phyloP scores from a whole-genome alignment of 2,888 invertebrate genomes.

The Drosophila multiciliata region DNA sequence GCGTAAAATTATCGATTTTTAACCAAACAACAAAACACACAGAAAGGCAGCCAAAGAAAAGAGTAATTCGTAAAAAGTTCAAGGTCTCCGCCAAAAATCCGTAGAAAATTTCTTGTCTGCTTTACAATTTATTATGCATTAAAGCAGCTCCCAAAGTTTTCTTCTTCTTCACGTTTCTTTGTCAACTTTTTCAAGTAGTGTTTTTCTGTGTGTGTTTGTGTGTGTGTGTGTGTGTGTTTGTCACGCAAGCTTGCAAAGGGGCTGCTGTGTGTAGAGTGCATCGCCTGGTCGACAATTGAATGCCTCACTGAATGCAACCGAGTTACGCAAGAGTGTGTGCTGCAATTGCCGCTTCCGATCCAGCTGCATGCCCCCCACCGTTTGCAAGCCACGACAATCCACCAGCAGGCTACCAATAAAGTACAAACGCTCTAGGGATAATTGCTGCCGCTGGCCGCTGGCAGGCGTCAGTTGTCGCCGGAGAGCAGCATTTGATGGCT shows the following conservation, averaged over 20 bases:
- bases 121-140: constrained; percentile 47
- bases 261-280: constrained; percentile 59
- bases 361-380: constrained; percentile 38
- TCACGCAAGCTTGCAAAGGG: constrained; percentile 46
- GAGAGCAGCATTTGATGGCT: constrained; percentile 44
- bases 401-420: constrained; percentile 76
- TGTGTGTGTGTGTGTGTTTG: background rate
- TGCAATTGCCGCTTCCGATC: constrained; percentile 64
- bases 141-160: constrained; percentile 23
- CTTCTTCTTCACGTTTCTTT: constrained; percentile 3
- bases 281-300: constrained; percentile 76
- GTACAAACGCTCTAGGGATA: constrained; percentile 74
- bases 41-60: constrained; percentile 6
- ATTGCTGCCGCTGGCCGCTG: constrained; percentile 57
- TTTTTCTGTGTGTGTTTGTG: background rate
- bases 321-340: constrained; percentile 77
- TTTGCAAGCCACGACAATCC: constrained; percentile 64
- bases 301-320: constrained; percentile 75
- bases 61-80: constrained; percentile 64
- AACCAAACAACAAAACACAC: constrained; percentile 18
- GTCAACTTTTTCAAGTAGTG: constrained; percentile 10
- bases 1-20: constrained; percentile 64
- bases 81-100: constrained; percentile 66
- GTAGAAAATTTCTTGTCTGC: constrained; percentile 22
- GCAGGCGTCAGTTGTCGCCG: constrained; percentile 29